phyloP scores from a whole-genome alignment of 2,113 vertebrate genomes.

The Ploceus nigricollis region DNA sequence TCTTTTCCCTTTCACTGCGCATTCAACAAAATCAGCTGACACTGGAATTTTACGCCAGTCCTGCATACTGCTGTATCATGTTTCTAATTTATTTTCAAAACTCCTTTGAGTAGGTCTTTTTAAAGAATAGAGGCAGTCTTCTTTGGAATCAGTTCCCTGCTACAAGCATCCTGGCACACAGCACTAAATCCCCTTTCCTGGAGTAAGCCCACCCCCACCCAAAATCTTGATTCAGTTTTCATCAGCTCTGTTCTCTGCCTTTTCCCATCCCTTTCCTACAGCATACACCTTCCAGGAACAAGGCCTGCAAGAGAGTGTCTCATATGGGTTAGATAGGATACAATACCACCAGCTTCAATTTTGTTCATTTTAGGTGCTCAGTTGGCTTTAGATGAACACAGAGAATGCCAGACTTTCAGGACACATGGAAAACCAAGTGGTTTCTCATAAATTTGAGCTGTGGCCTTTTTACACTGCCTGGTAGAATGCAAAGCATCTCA shows the following conservation, averaged over 20 bases:
- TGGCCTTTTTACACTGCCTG: background rate
- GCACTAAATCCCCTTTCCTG: background rate
- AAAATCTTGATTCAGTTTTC: background rate
- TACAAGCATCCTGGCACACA: background rate
- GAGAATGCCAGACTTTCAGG: background rate
- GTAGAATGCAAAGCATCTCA: background rate
- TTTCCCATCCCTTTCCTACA: background rate
- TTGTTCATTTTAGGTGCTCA: background rate
- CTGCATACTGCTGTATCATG: background rate
- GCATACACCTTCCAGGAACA: background rate
- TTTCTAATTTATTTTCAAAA: slow-evolving; percentile 55
- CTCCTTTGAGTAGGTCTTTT: background rate
- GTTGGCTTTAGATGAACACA: background rate
- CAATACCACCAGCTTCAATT: background rate
- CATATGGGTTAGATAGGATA: background rate
- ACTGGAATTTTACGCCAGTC: background rate
- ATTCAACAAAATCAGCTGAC: slow-evolving; percentile 42
- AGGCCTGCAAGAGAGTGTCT: background rate
- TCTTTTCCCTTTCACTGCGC: background rate
- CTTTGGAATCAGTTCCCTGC: background rate
- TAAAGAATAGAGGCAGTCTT: slow-evolving; percentile 11
- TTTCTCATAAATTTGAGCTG: background rate
- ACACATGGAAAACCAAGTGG: background rate
- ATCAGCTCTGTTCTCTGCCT: background rate
- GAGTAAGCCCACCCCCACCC: background rate